A percentile compares a stretch with the other conserved stretches of the same genome.
These are phyloP conservation scores for Uloborus diversus DNA, from an alignment of 1,140 invertebrate species.

Conservation along the genomic window DNA sequence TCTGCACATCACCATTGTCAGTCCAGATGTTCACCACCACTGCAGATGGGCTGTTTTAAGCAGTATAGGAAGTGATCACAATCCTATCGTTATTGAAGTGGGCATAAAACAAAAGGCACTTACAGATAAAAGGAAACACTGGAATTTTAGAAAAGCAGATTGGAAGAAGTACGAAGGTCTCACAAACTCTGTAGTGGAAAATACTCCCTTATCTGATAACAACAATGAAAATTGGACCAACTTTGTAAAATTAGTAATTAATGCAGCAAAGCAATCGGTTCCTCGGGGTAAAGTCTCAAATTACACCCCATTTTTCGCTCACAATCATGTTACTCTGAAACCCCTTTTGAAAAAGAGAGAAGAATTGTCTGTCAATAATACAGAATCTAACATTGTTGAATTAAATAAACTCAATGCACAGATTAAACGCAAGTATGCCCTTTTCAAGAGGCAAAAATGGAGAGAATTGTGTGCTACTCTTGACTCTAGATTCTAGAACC, in stretches of 20 bases:
- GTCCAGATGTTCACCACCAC: neutral
- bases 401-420: slow-evolving; percentile 4
- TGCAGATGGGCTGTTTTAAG: neutral
- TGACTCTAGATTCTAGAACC: too few species aligned
- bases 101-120: neutral
- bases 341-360: neutral
- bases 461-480: slow-evolving; percentile 1
- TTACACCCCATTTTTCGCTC: neutral
- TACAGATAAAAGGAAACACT: neutral
- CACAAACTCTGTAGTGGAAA: neutral
- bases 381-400: neutral
- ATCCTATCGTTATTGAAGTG: neutral
- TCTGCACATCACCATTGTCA: neutral
- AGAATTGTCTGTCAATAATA: neutral
- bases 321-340: neutral
- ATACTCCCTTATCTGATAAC: neutral
- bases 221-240: neutral
- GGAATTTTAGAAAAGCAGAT: neutral
- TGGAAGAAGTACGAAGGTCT: neutral
- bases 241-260: neutral
- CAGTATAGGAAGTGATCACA: neutral
- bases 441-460: slow-evolving; percentile 6
- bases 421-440: slow-evolving; percentile 5
- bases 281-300: neutral
- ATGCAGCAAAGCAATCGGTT: neutral